Evolutionary conservation across 2,113 vertebrate genomes (phyloP), one percentile per base, ranked within the genome.

Genomic region (Salvelinus alpinus): DNA sequence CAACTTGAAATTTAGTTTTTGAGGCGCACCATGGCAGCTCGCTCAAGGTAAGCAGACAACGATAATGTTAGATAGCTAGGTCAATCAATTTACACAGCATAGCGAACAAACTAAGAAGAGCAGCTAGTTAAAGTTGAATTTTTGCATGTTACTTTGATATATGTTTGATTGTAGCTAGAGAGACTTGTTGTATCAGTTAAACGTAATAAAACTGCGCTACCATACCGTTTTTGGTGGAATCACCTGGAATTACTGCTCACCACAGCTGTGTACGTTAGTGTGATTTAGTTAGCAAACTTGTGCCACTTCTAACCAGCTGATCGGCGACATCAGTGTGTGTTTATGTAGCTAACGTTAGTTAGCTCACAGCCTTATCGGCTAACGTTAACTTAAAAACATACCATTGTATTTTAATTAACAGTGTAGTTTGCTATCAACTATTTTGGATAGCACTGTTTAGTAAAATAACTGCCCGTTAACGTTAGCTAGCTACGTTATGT

Each of bases 21-120:
- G 86, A 78, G 88, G 81, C 76, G 88, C 82, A 86, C 82, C 87
- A 94, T 94, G 93, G 91, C 92, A 85, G 88, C 89, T 74, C 90
- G 89, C 76, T 88, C 91, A 80, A 93, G 93, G 93, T 94, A 91
- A 84, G 90, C 27, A 72, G 75, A 77, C 71, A 16, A 14, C 48
- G 78, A 51, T 67, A 57, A 86, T 84, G 24, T n/a, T 76, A 29
- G 80, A 9, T 11, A 44, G 34, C 8, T 86, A 82, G 60, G 47
- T 68, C 29, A 44, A 48, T 48, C 34, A 22, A 22, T 78, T 20
- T 7, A 48, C n/a, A 48, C 29, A 29, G 38, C 38, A 67, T 11
- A 22, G 12, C 60, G 3, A 48, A 68, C 24, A 60, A 4, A 13
- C 14, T 38, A 38, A 38, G 34, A 51, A 16, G 12, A 51, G 1